Evolutionary conservation across 2,113 vertebrate genomes (phyloP).

Genomic region (Megaceryle maxima): DNA sequence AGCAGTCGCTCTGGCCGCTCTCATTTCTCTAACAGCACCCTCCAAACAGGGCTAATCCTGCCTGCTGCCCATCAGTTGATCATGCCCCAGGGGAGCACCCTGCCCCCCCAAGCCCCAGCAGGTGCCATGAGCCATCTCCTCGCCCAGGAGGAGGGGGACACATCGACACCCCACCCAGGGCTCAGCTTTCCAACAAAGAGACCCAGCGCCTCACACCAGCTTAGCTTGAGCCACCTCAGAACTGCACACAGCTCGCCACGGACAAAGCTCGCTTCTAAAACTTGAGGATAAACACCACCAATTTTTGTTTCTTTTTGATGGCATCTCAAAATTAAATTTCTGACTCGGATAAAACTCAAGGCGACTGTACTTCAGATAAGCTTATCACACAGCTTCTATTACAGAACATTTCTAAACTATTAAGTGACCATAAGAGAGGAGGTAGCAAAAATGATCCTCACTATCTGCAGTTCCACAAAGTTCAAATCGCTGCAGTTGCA

Average conservation of each 20-base stretch:
- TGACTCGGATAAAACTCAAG: neutral
- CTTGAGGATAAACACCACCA: neutral
- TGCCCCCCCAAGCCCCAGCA: fast-evolving
- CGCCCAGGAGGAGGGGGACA: fast-evolving
- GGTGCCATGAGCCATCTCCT: neutral
- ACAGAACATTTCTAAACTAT: fast-evolving
- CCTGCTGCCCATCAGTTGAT: neutral
- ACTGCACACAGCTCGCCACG: neutral
- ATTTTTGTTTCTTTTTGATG: neutral
- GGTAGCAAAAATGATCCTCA: neutral
- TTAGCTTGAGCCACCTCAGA: neutral
- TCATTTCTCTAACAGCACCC: fast-evolving
- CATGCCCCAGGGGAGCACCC: neutral
- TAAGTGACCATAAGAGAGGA: neutral
- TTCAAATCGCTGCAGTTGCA: neutral
- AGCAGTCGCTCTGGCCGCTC: fast-evolving
- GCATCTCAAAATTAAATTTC: neutral
- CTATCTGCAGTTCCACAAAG: neutral
- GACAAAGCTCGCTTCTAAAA: neutral
- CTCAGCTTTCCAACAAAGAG: neutral
- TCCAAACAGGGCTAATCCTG: neutral
- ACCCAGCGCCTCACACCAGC: neutral
- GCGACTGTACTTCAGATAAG: neutral
- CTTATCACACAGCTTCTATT: neutral
- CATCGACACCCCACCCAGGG: fast-evolving